These are phyloP conservation scores for Diabrotica balteata DNA, from an alignment of 2,888 invertebrate species.

Conservation along the genomic window DNA sequence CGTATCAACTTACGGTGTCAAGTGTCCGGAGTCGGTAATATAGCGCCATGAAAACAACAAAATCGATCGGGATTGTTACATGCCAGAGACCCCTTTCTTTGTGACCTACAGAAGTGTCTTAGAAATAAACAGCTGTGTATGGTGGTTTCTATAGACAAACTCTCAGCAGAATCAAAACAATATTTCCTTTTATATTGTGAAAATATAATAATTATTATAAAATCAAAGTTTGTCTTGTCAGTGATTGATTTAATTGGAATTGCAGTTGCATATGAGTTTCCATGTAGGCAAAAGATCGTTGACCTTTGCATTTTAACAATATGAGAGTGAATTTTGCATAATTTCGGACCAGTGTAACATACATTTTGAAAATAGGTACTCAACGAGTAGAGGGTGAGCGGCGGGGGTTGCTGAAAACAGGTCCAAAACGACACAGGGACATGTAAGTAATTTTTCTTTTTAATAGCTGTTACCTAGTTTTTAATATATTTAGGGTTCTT, in stretches of 20 bases:
- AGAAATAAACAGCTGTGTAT: not conserved
- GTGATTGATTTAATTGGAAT: conserved; percentile 5
- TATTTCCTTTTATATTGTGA: not conserved
- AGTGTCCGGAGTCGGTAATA: not conserved
- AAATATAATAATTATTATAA: too few relatives aligned
- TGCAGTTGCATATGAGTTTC: conserved; percentile 9
- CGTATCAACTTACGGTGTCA: not conserved
- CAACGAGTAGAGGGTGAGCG: conserved; percentile 5
- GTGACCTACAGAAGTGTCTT: conserved; percentile 18
- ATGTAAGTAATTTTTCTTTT: conserved; percentile 12
- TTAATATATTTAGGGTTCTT: not conserved
- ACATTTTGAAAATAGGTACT: conserved; percentile 12
- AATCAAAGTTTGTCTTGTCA: not conserved
- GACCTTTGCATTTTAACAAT: conserved; percentile 16
- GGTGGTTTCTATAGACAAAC: not conserved
- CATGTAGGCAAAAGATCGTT: conserved; percentile 20
- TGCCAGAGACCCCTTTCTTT: conserved; percentile 11
- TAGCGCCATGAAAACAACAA: not conserved
- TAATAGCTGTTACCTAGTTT: conserved; percentile 5
- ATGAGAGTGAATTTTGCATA: conserved; percentile 9
- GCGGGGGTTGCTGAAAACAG: conserved; percentile 7
- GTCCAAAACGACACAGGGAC: conserved; percentile 11
- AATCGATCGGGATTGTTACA: conserved; percentile 16
- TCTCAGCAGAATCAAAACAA: not conserved
- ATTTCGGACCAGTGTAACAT: conserved; percentile 4